A percentile compares a stretch with the other conserved stretches of the same genome.
phyloP scores from a whole-genome alignment of 2,113 vertebrate genomes.

The Hypomesus transpacificus region DNA sequence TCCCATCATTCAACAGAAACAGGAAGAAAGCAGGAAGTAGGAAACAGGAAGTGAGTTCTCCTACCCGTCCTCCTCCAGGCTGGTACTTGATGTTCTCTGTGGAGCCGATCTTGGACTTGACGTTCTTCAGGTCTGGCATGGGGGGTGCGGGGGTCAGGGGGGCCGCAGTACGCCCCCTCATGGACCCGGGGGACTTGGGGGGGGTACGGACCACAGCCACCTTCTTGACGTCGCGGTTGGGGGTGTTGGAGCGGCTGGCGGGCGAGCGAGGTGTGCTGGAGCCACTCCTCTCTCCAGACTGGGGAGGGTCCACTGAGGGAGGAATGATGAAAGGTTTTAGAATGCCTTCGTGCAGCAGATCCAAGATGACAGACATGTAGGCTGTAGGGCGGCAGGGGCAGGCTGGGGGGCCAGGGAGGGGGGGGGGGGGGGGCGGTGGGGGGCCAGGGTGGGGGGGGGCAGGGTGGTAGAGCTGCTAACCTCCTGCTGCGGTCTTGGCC shows the following conservation, averaged over 20 bases:
- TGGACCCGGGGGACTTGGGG: constrained; percentile 82
- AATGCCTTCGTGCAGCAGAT: too few species aligned
- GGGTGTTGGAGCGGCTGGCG: constrained; percentile 77
- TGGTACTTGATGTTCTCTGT: constrained; percentile 89
- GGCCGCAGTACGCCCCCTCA: constrained; percentile 72
- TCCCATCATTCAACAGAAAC: too few species aligned
- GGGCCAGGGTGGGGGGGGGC: background rate
- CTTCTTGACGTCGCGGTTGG: constrained; percentile 85
- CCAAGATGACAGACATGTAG: too few species aligned
- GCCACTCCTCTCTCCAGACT: constrained; percentile 86
- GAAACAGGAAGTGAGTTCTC: too few species aligned
- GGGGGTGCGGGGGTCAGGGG: constrained; percentile 68
- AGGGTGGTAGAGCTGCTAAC: background rate
- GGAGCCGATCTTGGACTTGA: constrained; percentile 89
- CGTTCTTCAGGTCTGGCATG: constrained; percentile 88
- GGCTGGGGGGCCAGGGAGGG: too few species aligned
- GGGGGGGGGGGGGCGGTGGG: too few species aligned
- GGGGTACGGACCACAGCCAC: constrained; percentile 85
- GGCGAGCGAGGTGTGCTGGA: constrained; percentile 87
- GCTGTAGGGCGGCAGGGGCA: too few species aligned
- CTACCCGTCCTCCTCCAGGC: constrained; percentile 78
- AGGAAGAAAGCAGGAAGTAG: too few species aligned
- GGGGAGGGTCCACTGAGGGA: constrained; percentile 73
- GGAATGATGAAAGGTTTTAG: background rate
- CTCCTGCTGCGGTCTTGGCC: background rate